Conservation (phyloP, 2,113 vertebrate genomes). For the Zosterops lateralis region DNA sequence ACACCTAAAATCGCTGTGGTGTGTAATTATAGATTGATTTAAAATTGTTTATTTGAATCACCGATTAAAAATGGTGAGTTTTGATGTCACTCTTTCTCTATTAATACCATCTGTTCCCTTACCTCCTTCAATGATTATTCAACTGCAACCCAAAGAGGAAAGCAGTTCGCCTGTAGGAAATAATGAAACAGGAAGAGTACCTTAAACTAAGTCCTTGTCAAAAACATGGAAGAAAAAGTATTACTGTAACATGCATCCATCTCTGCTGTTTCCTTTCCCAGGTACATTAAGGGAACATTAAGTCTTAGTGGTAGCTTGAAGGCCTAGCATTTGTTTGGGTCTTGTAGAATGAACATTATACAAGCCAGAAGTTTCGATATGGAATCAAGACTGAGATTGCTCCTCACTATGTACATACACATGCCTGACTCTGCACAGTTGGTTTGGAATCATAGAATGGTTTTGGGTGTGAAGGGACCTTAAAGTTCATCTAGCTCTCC, state of each 20-base stretch:
- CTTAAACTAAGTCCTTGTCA: background rate
- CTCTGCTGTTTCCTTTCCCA: background rate
- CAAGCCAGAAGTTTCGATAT: background rate
- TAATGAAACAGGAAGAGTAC: background rate
- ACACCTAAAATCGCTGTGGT: accelerated
- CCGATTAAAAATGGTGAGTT: background rate
- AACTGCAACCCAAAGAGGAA: background rate
- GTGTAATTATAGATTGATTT: background rate
- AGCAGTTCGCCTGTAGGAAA: background rate
- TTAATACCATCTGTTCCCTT: background rate
- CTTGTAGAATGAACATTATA: background rate
- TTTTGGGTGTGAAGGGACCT: background rate
- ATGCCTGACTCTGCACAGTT: background rate
- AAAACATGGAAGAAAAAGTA: background rate
- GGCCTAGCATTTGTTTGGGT: background rate
- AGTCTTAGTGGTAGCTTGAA: background rate
- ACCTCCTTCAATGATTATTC: background rate
- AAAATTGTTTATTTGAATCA: background rate
- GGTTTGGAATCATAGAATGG: background rate
- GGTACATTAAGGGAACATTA: background rate
- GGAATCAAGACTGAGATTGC: background rate
- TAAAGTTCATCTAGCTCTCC: background rate
- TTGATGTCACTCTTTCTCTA: accelerated
- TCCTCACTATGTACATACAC: background rate
- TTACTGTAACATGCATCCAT: background rate